These are phyloP conservation scores for Simalia tracyae DNA, from an alignment of 2,797 vertebrate genomes.

Conservation along the genomic window DNA sequence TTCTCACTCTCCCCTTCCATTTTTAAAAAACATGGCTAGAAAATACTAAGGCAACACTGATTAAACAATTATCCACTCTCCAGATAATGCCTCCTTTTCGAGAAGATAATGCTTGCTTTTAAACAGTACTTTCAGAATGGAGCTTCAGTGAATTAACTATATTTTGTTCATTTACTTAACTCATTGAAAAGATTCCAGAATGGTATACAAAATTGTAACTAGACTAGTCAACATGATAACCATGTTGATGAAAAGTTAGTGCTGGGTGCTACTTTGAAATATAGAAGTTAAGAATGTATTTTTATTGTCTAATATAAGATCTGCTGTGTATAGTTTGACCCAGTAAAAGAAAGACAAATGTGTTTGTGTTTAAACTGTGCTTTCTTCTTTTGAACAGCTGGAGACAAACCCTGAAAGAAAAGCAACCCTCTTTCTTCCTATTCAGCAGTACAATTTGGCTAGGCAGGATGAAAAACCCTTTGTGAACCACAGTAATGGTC, in stretches of 20 bases:
- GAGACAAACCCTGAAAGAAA: slow-evolving; percentile 51
- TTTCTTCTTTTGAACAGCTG: slow-evolving; percentile 53
- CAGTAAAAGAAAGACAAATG: slow-evolving; percentile 21
- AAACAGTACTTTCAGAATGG: not conserved
- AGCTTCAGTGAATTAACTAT: not conserved
- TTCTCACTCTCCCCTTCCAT: not conserved
- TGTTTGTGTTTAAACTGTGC: slow-evolving; percentile 28
- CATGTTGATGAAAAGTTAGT: not conserved
- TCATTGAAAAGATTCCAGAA: not conserved
- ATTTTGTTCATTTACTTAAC: not conserved
- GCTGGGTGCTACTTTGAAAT: not conserved
- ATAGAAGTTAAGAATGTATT: slow-evolving; percentile 12
- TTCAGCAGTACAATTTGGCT: slow-evolving; percentile 45
- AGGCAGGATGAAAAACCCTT: slow-evolving; percentile 48
- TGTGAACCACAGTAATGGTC: slow-evolving; percentile 48
- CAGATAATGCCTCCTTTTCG: not conserved
- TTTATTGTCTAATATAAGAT: slow-evolving; percentile 25
- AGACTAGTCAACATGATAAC: not conserved
- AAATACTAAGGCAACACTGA: slow-evolving; percentile 12
- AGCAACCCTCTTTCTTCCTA: slow-evolving; percentile 41
- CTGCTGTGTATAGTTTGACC: slow-evolving; percentile 4
- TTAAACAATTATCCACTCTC: not conserved
- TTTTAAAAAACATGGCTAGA: not conserved
- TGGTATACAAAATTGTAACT: not conserved
- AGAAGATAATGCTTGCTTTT: not conserved